Base-by-base conservation (phyloP, 2,113 vertebrate species). In the Macquaria australasica region DNA sequence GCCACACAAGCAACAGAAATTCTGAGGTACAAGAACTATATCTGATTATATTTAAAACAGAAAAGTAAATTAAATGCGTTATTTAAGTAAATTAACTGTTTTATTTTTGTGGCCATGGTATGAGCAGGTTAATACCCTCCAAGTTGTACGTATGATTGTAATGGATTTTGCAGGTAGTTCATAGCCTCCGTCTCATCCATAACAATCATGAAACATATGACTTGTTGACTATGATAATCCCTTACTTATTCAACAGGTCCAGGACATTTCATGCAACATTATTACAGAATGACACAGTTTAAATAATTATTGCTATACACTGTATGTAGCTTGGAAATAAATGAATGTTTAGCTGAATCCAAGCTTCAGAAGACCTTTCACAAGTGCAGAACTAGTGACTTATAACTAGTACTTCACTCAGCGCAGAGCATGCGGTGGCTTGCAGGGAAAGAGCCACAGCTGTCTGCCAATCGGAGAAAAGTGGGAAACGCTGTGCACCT, bases 381-480 rank as follows among this genome's bases (percentile, higher is more conserved):
- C 8, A 50, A 21, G 7, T 75, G 3, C 48, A 39, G 18, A 56
- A 63, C 12, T 62, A 23, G n/a, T 51, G 21, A 70, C 45, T 25
- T 64, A 6, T 31, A 43, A 66, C 15, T 68, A 50, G 28, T 53
- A 23, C 25, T 41, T 63, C 34, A 37, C 25, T 69, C 48, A 18
- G 20, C 3, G 7, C 8, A 21, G 51, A 53, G 16, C 8, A 21
- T 20, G 18, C 0, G 10, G 66, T 31, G 56, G n/a, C 60, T 67
- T 60, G 15, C 34, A 39, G 60, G 64, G 81, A 80, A 83, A 67
- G 55, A 43, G 74, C 45, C 37, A 4, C 50, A 63, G 72, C 84
- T 72, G 81, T 79, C 74, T 81, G 77, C 71, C 79, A 86, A 88
- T 92, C 86, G 92, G 89, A 87, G 69, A 78, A 82, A 90, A 91